Evolutionary conservation across 2,888 invertebrate genomes (phyloP).

Genomic region (Heliconius cydno): DNA sequence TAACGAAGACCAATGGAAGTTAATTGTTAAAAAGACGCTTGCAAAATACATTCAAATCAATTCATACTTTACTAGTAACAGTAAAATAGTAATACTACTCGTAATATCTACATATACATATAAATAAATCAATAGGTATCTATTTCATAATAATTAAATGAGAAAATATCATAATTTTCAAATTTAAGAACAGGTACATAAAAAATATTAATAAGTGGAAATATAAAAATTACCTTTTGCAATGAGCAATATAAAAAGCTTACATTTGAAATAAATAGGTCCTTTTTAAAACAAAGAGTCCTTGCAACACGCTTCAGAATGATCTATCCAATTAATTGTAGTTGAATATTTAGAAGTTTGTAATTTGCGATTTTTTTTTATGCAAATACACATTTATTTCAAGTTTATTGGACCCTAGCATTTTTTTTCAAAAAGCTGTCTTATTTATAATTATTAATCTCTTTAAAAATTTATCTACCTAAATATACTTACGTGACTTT

Average conservation of each 20-base stretch:
- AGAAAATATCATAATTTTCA: not conserved
- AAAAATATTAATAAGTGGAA: not conserved
- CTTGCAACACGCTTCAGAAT: conserved; percentile 30
- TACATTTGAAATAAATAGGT: conserved; percentile 37
- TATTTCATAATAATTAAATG: not conserved
- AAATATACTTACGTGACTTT: conserved; percentile 74
- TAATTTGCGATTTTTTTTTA: conserved; percentile 33
- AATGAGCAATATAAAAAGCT: conserved; percentile 31
- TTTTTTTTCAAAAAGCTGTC: conserved; percentile 78
- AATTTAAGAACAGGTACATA: conserved; percentile 5
- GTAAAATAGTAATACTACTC: conserved; percentile 9
- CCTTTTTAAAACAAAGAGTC: conserved; percentile 38
- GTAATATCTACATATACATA: not conserved
- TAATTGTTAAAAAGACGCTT: conserved; percentile 30
- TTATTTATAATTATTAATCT: conserved; percentile 76
- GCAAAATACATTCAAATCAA: conserved; percentile 15
- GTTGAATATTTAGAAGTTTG: conserved; percentile 39
- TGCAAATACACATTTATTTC: conserved; percentile 42
- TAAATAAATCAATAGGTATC: conserved; percentile 5
- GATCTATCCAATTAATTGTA: conserved; percentile 33
- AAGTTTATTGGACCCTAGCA: conserved; percentile 76
- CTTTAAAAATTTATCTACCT: conserved; percentile 80
- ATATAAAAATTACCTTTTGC: conserved; percentile 3
- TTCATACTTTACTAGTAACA: conserved; percentile 3
- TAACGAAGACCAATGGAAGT: conserved; percentile 81